These are phyloP conservation scores for Thyatira batis DNA, from an alignment of 2,888 invertebrate genomes.

Conservation along the genomic window DNA sequence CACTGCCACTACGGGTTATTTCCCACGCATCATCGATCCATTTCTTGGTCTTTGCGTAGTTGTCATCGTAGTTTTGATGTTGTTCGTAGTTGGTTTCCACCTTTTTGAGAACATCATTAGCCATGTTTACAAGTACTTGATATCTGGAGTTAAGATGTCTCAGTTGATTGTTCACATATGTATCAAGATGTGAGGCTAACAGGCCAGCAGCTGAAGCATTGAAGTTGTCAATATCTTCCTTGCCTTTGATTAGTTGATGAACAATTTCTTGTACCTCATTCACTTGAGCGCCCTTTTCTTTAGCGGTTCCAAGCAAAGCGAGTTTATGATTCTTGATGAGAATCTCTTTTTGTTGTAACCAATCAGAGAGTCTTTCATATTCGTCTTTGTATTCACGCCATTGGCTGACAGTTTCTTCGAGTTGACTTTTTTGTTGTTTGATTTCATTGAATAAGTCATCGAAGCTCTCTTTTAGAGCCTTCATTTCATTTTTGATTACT, in stretches of 20 bases:
- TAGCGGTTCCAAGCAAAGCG: slow-evolving; percentile 88
- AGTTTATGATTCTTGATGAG: slow-evolving; percentile 95
- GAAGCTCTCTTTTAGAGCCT: slow-evolving; percentile 92
- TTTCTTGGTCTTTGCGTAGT: slow-evolving; percentile 87
- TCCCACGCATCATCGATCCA: slow-evolving; percentile 95
- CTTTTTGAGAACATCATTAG: slow-evolving; percentile 94
- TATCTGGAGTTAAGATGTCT: slow-evolving; percentile 93
- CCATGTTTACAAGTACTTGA: slow-evolving; percentile 93
- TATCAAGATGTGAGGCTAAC: slow-evolving; percentile 91
- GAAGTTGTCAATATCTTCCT: slow-evolving; percentile 91
- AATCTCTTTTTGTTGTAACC: slow-evolving; percentile 96
- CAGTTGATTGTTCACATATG: slow-evolving; percentile 93
- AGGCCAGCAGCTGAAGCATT: slow-evolving; percentile 90
- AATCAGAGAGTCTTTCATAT: slow-evolving; percentile 94
- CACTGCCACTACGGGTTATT: slow-evolving; percentile 90
- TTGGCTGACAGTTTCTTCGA: slow-evolving; percentile 90
- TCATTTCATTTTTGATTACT: slow-evolving; percentile 92
- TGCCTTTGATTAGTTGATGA: slow-evolving; percentile 88
- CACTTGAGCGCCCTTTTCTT: slow-evolving; percentile 93
- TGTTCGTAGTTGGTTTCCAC: slow-evolving; percentile 94
- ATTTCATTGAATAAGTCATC: slow-evolving; percentile 93
- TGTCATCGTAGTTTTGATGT: slow-evolving; percentile 90
- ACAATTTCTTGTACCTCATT: slow-evolving; percentile 90
- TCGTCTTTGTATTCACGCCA: slow-evolving; percentile 97
- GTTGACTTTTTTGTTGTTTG: slow-evolving; percentile 90